Evolutionary conservation across 2,888 invertebrate species (phyloP), one percentile per base, ranked within the genome.

Genomic region (Leptinotarsa tumamoca): DNA sequence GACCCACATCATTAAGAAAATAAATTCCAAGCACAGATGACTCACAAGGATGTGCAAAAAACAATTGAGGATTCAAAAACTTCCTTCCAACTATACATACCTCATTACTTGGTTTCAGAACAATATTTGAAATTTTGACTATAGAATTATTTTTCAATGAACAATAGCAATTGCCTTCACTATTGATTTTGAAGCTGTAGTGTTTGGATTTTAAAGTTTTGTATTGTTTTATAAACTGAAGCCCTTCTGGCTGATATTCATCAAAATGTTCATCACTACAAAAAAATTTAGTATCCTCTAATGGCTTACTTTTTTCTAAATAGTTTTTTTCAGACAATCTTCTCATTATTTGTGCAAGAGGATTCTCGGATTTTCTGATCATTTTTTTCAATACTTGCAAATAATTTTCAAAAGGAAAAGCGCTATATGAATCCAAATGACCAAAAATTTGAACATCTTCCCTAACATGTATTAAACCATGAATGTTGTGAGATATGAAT

Each of bases 401-500:
- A 33, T 33, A 1, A 33, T 33, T 33, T 33, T 33, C 7, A 7
- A 33, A 33, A 33, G 33, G 33, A 61, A 21, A 61, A 61, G 61
- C 61, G n/a, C 21, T 61, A 61, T 61, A 61, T 61, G 61, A 61
- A 61, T 61, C 61, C 10, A 61, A 61, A 61, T 61, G 61, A n/a
- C 21, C 21, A 61, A 61, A 61, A 18, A 61, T 21, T 58, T 58
- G 58, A 15, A 15, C 51, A 50, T 50, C 50, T 15, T 50, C 50
- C 52, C 63, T 63, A 63, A 63, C 63, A 63, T 63, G 63, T 21
- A 63, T 63, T 27, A 14, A 63, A 63, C 63, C 21, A 63, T 63
- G 63, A 18, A 63, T 15, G 33, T 63, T 63, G n/a, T 63, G 63
- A 63, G 63, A 63, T 27, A 63, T 63, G 23, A 63, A 63, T 63